A percentile compares a stretch with the other conserved stretches of the same genome.
Conservation (phyloP, 1,140 invertebrate genomes). For the Cydia pomonella region DNA sequence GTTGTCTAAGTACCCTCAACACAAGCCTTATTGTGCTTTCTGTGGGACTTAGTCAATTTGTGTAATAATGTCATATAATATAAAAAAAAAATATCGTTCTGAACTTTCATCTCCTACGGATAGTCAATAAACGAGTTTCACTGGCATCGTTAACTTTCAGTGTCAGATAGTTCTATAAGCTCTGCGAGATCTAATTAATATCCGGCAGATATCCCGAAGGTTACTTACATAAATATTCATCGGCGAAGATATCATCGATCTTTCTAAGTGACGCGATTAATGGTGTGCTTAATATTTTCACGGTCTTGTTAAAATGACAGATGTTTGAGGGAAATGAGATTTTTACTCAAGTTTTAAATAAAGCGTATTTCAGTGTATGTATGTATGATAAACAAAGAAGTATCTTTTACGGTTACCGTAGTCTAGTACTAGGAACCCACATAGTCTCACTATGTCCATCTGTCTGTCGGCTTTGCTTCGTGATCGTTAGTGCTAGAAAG, state of each 20-base stretch:
- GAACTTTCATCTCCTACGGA: not conserved
- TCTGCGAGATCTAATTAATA: constrained; percentile 47
- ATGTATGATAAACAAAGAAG: too few species aligned
- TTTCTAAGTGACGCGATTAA: constrained; percentile 5
- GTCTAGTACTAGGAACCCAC: too few species aligned
- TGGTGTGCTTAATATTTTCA: not conserved
- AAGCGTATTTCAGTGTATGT: too few species aligned
- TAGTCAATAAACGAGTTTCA: not conserved
- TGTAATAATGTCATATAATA: too few species aligned
- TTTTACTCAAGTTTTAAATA: not conserved
- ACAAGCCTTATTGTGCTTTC: too few species aligned
- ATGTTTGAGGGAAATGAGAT: not conserved
- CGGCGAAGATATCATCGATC: not conserved
- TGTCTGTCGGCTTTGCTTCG: too few species aligned
- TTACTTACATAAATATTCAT: constrained; percentile 50
- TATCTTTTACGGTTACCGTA: too few species aligned
- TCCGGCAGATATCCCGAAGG: constrained; percentile 43
- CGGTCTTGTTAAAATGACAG: not conserved
- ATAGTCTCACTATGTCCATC: too few species aligned
- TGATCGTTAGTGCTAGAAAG: too few species aligned
- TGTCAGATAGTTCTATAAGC: not conserved
- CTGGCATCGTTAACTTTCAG: not conserved
- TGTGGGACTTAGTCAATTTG: too few species aligned
- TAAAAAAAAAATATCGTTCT: too few species aligned
- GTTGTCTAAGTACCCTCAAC: too few species aligned